Base-by-base conservation (phyloP, 2,797 vertebrate genomes). In the Scyliorhinus canicula region DNA sequence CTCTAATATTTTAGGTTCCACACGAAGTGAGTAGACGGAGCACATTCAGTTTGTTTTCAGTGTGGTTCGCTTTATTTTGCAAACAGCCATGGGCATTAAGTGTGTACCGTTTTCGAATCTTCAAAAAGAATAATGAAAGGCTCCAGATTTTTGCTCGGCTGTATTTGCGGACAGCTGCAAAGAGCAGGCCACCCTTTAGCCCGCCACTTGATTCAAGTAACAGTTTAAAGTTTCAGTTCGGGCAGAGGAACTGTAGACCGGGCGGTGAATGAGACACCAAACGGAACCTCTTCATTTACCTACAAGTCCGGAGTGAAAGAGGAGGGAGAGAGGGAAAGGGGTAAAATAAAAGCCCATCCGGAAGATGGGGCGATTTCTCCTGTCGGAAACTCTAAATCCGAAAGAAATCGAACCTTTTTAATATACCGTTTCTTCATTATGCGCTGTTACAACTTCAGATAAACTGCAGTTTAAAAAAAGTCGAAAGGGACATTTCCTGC, bases 31-130 rank as follows among this genome's bases (percentile, higher is more conserved):
- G 50, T 50, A 35, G 65, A 52, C 44, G 21, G 93, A 55, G 7
- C 79, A 40, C 19, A 47, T 24, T 57, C 47, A n/a, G 50, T 52
- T 86, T 77, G 19, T 95, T 95, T 95, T 95, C 69, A 11, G 74
- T 91, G 77, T 95, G n/a, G 3, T 95, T 95, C 82, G 96, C 95
- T 93, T 67, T 95, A 47, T 95, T 96, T 96, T 95, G 95, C 96
- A 96, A 96, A 96, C 95, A 91, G 88, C 65, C 74, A 52, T 93
- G 63, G 52, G 95, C 5, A 63, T 57, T 55, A 95, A 95, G 95
- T 24, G 94, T 95, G 95, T 96, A 95, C 93, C 95, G 21, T 3
- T 91, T 35, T 16, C 44, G 3, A 1, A 60, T 57, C 79, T 69
- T 12, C 69, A 11, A 74, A 74, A n/a, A 52, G 2, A 69, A 26